A percentile compares a stretch with the other conserved stretches of the same genome.
These are phyloP conservation scores for Stenurella melanura DNA, from an alignment of 2,888 invertebrate genomes.

Conservation along the genomic window DNA sequence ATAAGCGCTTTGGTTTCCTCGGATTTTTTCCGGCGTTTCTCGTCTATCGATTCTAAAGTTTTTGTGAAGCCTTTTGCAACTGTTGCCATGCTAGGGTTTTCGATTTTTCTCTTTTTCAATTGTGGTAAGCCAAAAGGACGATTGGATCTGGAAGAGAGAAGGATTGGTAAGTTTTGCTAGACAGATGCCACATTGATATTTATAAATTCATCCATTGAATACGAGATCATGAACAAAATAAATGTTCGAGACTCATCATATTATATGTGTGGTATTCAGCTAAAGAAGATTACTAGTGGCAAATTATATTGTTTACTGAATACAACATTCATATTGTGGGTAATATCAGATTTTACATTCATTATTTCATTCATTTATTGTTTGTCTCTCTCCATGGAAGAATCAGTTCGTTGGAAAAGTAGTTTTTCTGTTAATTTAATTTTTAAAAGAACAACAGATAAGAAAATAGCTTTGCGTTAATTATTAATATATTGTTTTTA, in stretches of 20 bases:
- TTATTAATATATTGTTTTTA: too few relatives aligned
- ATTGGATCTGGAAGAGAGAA: conserved; percentile 68
- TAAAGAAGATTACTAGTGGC: not conserved
- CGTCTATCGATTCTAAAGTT: conserved; percentile 64
- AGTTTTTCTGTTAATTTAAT: too few relatives aligned
- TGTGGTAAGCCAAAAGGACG: conserved; percentile 73
- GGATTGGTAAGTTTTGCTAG: conserved; percentile 20
- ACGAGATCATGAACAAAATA: not conserved
- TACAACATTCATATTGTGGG: too few relatives aligned
- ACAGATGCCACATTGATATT: not conserved
- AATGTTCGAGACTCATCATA: not conserved
- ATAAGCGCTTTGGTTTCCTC: conserved; percentile 72
- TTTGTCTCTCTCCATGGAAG: too few relatives aligned
- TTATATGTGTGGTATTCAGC: not conserved
- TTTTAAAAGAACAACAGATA: too few relatives aligned
- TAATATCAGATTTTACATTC: too few relatives aligned
- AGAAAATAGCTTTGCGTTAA: too few relatives aligned
- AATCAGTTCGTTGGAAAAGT: too few relatives aligned
- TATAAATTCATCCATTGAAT: not conserved
- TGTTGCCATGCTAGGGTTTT: conserved; percentile 71
- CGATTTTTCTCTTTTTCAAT: conserved; percentile 83
- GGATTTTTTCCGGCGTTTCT: conserved; percentile 74
- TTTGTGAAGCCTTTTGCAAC: conserved; percentile 65
- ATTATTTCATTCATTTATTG: too few relatives aligned
- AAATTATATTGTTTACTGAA: too few relatives aligned